Conservation (phyloP, 2,797 vertebrate species). For the Mionectes olivaceus region DNA sequence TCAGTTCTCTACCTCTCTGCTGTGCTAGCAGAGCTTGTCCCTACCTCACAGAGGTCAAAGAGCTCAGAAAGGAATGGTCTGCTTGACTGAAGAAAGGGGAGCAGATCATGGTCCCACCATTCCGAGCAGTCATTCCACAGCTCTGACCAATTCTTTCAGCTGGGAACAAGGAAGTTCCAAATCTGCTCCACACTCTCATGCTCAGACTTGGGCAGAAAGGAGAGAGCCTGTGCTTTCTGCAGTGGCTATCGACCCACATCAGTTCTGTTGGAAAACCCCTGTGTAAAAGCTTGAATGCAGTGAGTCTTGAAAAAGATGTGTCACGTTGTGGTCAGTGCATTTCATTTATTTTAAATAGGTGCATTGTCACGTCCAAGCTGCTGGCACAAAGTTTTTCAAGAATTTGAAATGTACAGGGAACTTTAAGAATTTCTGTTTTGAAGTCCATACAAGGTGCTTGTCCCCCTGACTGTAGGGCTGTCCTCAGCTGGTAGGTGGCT, state of each 20-base stretch:
- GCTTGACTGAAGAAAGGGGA: background rate
- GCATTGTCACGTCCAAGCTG: fast-evolving
- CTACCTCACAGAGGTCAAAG: background rate
- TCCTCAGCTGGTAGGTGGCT: background rate
- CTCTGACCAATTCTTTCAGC: fast-evolving
- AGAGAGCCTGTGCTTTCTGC: background rate
- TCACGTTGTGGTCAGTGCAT: background rate
- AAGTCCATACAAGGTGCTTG: background rate
- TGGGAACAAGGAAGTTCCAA: background rate
- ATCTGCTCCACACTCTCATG: fast-evolving
- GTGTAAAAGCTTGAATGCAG: fast-evolving
- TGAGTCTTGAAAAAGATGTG: background rate
- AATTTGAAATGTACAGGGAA: background rate
- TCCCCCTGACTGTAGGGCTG: background rate
- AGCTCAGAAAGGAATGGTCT: background rate
- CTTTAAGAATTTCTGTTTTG: background rate
- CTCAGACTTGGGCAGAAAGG: background rate
- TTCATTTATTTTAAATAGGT: background rate
- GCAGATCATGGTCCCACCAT: background rate
- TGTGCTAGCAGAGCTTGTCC: background rate
- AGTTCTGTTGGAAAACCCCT: background rate
- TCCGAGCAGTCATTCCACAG: background rate
- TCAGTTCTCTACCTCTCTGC: background rate
- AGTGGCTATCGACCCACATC: fast-evolving
- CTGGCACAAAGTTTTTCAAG: background rate